Base-by-base conservation (phyloP, 2,888 invertebrate species). In the Germaria angustata region DNA sequence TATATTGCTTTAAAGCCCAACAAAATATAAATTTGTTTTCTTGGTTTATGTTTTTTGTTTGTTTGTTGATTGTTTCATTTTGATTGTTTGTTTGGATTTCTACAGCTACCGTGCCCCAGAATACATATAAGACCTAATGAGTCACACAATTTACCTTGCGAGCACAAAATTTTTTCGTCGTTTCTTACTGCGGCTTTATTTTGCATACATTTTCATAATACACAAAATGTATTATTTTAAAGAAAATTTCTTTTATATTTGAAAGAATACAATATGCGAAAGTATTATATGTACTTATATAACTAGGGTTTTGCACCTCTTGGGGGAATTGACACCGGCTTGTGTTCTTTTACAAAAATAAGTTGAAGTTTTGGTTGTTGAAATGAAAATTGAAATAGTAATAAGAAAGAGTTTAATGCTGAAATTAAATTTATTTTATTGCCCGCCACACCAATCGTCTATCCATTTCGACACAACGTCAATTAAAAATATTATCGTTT, bases 81-180 rank as follows among this genome's bases (percentile, higher is more conserved):
- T 63, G 46, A 46, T 75, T 75, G 53, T 61, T 71, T 71, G 49
- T 24, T 69, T 69, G 28, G n/a, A 55, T 55, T 55, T 53, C 41
- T 55, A 53, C 34, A 65, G 65, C 73, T 73, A 73, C 72, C 61
- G 73, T 75, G 73, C 44, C 65, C 41, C 65, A 44, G 59, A 65
- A 53, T 69, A 55, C 32, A 59, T 61, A 4, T 75, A 55, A 65
- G 44, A 20, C 22, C 73, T 32, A 44, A 55, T 75, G 73, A 75
- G 44, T 65, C 73, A 73, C 46, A 75, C 55, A 44, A 75, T 65
- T 75, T 55, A 63, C 73, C 73, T 75, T 55, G 34, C 15, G 32
- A 65, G 55, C 41, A 55, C 15, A 22, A 41, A 20, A 15, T 55
- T 28, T 46, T 57, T 32, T 46, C 7, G 11, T 32, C 32, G 20